Percentiles rank a stretch among this genome's conserved stretches.
Conservation (phyloP, 2,888 invertebrate genomes). For the Venusia cambrica region DNA sequence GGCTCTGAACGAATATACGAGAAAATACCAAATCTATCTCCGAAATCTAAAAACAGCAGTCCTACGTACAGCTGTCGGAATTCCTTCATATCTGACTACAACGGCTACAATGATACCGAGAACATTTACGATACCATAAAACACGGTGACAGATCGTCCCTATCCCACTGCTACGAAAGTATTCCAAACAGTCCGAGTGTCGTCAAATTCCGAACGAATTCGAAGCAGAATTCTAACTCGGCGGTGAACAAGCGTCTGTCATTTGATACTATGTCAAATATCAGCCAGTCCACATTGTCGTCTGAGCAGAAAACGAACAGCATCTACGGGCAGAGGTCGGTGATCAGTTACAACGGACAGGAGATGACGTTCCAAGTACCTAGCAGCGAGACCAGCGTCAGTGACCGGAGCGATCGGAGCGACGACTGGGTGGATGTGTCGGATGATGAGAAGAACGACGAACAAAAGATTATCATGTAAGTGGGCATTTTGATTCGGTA, state of each 20-base stretch:
- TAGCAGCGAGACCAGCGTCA: slow-evolving; percentile 80
- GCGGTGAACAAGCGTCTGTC: slow-evolving; percentile 66
- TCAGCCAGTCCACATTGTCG: slow-evolving; percentile 77
- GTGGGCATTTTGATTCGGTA: too few relatives aligned
- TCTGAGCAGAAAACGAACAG: slow-evolving; percentile 83
- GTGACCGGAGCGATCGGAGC: slow-evolving; percentile 82
- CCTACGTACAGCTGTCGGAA: slow-evolving; percentile 63
- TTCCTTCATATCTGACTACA: slow-evolving; percentile 65
- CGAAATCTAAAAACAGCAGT: slow-evolving; percentile 62
- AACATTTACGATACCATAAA: slow-evolving; percentile 84
- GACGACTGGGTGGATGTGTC: slow-evolving; percentile 86
- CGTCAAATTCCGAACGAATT: slow-evolving; percentile 63
- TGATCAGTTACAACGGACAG: slow-evolving; percentile 71
- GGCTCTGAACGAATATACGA: slow-evolving; percentile 74
- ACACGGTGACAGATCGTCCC: slow-evolving; percentile 68
- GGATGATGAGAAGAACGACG: slow-evolving; percentile 76
- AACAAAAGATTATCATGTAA: slow-evolving; percentile 81
- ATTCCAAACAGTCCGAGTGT: slow-evolving; percentile 76
- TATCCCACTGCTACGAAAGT: slow-evolving; percentile 83
- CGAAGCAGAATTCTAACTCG: slow-evolving; percentile 58
- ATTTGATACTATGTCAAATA: slow-evolving; percentile 71
- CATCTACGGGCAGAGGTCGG: slow-evolving; percentile 79
- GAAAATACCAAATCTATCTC: slow-evolving; percentile 58
- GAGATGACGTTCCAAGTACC: slow-evolving; percentile 77
- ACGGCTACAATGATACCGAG: slow-evolving; percentile 72